Percentiles rank a stretch among this genome's conserved stretches.
Evolutionary conservation across 2,797 vertebrate species (phyloP).

Genomic region (Botia almorhae): DNA sequence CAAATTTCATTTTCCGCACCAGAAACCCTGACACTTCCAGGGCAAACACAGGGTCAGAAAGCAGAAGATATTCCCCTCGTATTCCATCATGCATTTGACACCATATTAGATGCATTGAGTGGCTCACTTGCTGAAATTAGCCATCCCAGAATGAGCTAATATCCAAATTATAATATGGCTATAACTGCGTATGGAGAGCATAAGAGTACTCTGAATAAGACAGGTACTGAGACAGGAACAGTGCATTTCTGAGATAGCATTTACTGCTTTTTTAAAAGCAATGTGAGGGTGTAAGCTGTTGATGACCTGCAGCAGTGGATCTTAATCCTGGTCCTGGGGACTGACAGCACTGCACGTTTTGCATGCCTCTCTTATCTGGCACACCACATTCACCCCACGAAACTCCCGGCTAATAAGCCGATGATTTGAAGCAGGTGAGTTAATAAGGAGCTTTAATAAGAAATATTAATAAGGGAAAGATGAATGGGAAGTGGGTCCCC

Average conservation of each 20-base stretch:
- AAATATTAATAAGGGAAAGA: no score
- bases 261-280: not conserved
- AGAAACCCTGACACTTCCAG: conserved; percentile 60
- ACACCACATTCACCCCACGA: not conserved
- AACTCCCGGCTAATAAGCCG: no score
- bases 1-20: conserved; percentile 72
- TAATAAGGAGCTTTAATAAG: no score
- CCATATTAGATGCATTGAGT: conserved; percentile 14
- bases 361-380: not conserved
- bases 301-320: not conserved
- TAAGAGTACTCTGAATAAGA: not conserved
- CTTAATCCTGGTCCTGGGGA: not conserved
- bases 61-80: conserved; percentile 15
- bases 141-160: not conserved
- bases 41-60: conserved; percentile 13
- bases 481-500: not conserved
- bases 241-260: not conserved
- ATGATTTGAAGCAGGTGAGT: not conserved
- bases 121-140: conserved; percentile 34
- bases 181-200: not conserved
- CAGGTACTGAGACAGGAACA: not conserved
- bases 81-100: conserved; percentile 24
- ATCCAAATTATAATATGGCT: not conserved
- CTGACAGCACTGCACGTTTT: not conserved
- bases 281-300: not conserved